Evolutionary conservation across 2,888 invertebrate genomes (phyloP).

Genomic region (Thymelicus lineola): DNA sequence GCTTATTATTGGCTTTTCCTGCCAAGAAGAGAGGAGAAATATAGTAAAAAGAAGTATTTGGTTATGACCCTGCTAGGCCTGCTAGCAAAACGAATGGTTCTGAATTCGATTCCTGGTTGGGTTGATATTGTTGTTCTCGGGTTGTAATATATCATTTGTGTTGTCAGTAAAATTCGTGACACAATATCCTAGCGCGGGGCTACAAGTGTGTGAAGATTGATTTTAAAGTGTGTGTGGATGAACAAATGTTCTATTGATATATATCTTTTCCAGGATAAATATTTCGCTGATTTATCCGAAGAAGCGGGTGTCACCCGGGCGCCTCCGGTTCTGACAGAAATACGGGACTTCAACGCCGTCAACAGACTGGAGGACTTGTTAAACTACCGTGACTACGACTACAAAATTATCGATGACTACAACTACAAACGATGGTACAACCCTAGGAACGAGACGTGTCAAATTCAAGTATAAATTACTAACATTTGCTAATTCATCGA

Average conservation of each 20-base stretch:
- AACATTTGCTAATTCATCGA: conserved; percentile 47
- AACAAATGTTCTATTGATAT: too few relatives aligned
- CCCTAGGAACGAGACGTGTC: conserved; percentile 29
- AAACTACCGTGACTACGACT: conserved; percentile 75
- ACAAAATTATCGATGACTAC: conserved; percentile 59
- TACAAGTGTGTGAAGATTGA: too few relatives aligned
- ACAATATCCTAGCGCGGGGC: too few relatives aligned
- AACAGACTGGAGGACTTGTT: conserved; percentile 71
- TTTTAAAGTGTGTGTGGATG: too few relatives aligned
- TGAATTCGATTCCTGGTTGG: too few relatives aligned
- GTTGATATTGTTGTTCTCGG: too few relatives aligned
- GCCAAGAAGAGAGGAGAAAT: too few relatives aligned
- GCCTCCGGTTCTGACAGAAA: conserved; percentile 65
- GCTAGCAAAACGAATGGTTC: background rate
- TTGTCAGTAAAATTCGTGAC: too few relatives aligned
- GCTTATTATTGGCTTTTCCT: too few relatives aligned
- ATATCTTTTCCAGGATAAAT: conserved; percentile 60
- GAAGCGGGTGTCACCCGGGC: conserved; percentile 66
- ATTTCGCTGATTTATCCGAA: conserved; percentile 66
- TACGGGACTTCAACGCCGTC: conserved; percentile 69
- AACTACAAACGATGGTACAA: conserved; percentile 65
- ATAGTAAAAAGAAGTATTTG: too few relatives aligned
- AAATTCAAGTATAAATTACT: conserved; percentile 1
- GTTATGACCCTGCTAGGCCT: too few relatives aligned
- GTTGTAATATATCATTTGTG: too few relatives aligned